A percentile compares a stretch with the other conserved stretches of the same genome.
Evolutionary conservation across 1,140 invertebrate species (phyloP).

Genomic region (Heliconius hewitsoni): DNA sequence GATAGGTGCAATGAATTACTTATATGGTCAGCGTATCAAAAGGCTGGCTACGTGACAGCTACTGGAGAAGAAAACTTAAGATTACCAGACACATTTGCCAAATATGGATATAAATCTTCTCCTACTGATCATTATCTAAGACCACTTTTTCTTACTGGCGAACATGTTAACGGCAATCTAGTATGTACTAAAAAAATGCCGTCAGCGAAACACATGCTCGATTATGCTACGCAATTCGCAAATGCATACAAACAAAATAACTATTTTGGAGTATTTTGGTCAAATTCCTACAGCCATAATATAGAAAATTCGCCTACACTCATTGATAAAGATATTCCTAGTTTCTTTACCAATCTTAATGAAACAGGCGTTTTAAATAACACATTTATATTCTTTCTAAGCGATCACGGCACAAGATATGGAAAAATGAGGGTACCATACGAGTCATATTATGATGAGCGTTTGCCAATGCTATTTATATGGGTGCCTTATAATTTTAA

Average conservation of each 20-base stretch:
- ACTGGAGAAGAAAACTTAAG: slow-evolving; percentile 74
- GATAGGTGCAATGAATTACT: slow-evolving; percentile 69
- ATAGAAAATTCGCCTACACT: slow-evolving; percentile 66
- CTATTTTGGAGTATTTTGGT: slow-evolving; percentile 88
- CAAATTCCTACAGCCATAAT: slow-evolving; percentile 86
- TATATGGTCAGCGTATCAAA: slow-evolving; percentile 71
- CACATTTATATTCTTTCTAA: slow-evolving; percentile 87
- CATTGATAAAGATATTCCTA: slow-evolving; percentile 81
- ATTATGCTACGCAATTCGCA: slow-evolving; percentile 84
- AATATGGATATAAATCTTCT: slow-evolving; percentile 55
- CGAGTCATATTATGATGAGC: slow-evolving; percentile 91
- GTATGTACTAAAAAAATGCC: slow-evolving; percentile 82
- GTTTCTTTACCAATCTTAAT: slow-evolving; percentile 80
- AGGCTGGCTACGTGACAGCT: slow-evolving; percentile 70
- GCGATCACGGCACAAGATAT: slow-evolving; percentile 94
- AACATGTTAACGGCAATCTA: slow-evolving; percentile 63
- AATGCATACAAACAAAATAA: slow-evolving; percentile 81
- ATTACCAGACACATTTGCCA: slow-evolving; percentile 71
- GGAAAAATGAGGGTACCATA: slow-evolving; percentile 86
- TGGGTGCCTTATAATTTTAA: slow-evolving; percentile 86
- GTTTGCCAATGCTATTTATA: slow-evolving; percentile 89
- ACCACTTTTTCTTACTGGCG: slow-evolving; percentile 84
- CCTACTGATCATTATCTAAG: slow-evolving; percentile 90
- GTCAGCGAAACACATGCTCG: slow-evolving; percentile 82
- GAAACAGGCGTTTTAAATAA: slow-evolving; percentile 80